Conservation (phyloP, 2,797 vertebrate genomes). For the Neomorphus geoffroyi region DNA sequence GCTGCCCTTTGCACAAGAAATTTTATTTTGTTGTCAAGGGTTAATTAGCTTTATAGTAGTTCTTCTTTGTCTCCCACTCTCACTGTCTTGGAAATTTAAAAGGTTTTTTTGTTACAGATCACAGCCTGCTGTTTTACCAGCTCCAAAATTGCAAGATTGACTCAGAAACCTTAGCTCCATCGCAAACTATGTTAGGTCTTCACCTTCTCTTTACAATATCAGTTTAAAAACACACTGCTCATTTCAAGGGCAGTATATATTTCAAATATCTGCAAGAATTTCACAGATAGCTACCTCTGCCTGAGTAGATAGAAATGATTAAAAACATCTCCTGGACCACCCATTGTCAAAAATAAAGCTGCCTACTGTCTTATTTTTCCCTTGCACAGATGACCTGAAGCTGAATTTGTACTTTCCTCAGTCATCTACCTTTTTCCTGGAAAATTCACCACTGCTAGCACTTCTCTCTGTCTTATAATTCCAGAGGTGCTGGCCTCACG, state of each 20-base stretch:
- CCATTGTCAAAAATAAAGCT: not conserved
- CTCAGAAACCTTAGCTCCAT: not conserved
- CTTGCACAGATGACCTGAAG: not conserved
- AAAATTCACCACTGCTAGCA: not conserved
- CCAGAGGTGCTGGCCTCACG: not conserved
- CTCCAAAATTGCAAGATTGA: not conserved
- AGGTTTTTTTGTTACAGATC: not conserved
- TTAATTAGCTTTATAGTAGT: not conserved
- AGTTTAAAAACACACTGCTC: not conserved
- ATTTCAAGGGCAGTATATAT: conserved; percentile 10
- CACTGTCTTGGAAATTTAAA: not conserved
- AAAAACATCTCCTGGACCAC: not conserved
- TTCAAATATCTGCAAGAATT: not conserved
- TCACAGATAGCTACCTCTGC: not conserved
- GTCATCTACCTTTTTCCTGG: not conserved
- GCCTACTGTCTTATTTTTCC: not conserved
- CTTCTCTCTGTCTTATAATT: not conserved
- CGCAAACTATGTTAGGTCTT: not conserved
- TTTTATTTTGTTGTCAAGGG: not conserved
- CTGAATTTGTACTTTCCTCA: not conserved
- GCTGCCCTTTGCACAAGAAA: not conserved
- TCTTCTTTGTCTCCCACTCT: not conserved
- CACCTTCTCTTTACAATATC: not conserved
- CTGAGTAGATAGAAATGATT: not conserved
- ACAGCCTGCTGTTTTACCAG: not conserved